Percentiles rank a stretch among this genome's conserved stretches.
phyloP scores from a whole-genome alignment of 2,113 vertebrate species.

The Notothenia rossii region DNA sequence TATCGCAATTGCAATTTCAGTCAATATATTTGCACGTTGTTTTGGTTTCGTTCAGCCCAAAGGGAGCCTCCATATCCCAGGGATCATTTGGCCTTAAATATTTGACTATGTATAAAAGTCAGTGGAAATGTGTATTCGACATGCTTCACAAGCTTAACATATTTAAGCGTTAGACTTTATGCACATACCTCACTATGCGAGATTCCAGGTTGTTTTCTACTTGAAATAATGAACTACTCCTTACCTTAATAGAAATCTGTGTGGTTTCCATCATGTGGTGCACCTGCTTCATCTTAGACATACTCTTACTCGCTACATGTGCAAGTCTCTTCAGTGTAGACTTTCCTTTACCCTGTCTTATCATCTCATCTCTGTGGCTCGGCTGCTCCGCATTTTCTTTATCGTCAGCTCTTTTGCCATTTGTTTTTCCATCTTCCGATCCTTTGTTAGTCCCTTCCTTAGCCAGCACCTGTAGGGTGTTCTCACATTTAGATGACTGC shows the following conservation, averaged over 20 bases:
- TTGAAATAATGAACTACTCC: background rate
- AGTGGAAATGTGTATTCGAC: too few species aligned
- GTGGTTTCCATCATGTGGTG: conserved; percentile 28
- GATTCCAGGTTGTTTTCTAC: background rate
- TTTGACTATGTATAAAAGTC: too few species aligned
- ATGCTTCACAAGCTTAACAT: too few species aligned
- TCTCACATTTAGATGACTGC: background rate
- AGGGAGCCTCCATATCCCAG: too few species aligned
- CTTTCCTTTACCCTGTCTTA: background rate
- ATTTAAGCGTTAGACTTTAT: too few species aligned
- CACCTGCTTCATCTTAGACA: conserved; percentile 39
- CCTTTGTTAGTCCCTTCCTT: background rate
- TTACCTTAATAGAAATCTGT: conserved; percentile 69
- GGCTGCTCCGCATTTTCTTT: background rate
- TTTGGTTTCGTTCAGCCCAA: too few species aligned
- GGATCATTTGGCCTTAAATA: too few species aligned
- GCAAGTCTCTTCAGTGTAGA: background rate
- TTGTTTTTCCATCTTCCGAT: background rate
- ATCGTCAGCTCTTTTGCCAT: background rate
- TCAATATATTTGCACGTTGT: too few species aligned
- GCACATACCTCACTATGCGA: background rate
- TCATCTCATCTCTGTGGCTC: background rate
- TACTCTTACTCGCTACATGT: conserved; percentile 17
- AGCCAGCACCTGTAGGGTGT: accelerated
- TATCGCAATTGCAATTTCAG: too few species aligned